Conservation (phyloP, 2,113 vertebrate genomes). For the Catharus bicknelli region DNA sequence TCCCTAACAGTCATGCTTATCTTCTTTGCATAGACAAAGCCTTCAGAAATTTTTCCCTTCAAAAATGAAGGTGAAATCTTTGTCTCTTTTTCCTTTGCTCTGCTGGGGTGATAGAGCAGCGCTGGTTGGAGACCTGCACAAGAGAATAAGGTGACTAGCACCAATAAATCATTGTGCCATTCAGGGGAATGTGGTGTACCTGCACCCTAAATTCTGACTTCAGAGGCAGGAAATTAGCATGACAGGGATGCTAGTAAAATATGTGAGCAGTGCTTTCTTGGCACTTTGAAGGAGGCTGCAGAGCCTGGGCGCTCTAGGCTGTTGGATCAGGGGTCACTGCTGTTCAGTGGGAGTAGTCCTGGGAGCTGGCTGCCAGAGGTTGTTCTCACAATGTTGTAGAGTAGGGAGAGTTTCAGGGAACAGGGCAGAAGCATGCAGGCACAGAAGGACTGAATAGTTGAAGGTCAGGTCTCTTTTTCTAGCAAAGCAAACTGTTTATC, state of each 20-base stretch:
- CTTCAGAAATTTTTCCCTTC: neutral
- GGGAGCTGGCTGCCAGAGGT: neutral
- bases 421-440: neutral
- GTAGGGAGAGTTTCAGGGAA: neutral
- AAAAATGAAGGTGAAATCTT: neutral
- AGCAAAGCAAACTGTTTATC: neutral
- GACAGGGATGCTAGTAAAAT: neutral
- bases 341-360: neutral
- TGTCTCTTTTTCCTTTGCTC: neutral
- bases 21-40: neutral
- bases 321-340: neutral
- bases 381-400: neutral
- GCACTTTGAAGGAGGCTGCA: neutral
- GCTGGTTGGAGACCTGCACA: neutral
- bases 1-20: neutral
- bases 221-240: neutral
- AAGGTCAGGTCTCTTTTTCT: neutral
- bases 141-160: neutral
- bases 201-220: neutral
- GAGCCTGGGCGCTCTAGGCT: neutral
- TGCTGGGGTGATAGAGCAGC: neutral
- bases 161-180: neutral
- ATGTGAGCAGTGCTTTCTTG: neutral
- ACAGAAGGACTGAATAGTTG: neutral
- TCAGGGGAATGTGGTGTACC: neutral